Conservation (phyloP, 2,888 invertebrate species). For the Schizotus pectinicornis region DNA sequence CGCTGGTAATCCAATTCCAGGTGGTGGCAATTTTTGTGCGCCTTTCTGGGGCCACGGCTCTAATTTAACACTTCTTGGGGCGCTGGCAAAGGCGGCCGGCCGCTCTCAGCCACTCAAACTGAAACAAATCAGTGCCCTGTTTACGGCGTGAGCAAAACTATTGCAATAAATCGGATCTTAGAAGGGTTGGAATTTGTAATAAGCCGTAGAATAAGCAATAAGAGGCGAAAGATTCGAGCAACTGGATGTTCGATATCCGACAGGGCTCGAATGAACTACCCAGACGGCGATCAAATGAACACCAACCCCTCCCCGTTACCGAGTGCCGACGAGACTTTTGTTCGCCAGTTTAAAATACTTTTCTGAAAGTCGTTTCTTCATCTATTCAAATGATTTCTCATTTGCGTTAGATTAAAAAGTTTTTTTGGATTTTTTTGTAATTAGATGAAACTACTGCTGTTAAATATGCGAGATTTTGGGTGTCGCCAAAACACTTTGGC, state of each 20-base stretch:
- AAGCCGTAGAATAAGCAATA: conserved; percentile 52
- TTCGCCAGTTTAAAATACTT: no score
- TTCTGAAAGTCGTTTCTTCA: neutral
- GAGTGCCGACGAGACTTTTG: no score
- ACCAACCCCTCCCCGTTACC: conserved; percentile 1
- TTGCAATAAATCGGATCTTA: conserved; percentile 52
- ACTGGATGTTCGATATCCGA: conserved; percentile 30
- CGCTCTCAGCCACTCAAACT: neutral
- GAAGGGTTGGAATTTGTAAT: conserved; percentile 54
- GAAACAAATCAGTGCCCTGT: conserved; percentile 45
- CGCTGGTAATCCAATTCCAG: no score
- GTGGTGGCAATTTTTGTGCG: no score
- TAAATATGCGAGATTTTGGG: neutral
- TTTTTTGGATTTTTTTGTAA: neutral
- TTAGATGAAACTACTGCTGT: neutral
- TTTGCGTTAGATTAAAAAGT: neutral
- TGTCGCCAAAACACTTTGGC: neutral
- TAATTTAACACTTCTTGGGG: no score
- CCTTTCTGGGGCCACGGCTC: no score
- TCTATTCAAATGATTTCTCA: no score
- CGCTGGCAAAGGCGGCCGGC: no score
- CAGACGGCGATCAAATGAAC: conserved; percentile 29
- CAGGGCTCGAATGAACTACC: conserved; percentile 31
- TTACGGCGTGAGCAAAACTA: conserved; percentile 47
- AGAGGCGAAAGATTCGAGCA: conserved; percentile 43